Conservation (phyloP, 2,888 invertebrate species). For the Archaeoteleia sp. region DNA sequence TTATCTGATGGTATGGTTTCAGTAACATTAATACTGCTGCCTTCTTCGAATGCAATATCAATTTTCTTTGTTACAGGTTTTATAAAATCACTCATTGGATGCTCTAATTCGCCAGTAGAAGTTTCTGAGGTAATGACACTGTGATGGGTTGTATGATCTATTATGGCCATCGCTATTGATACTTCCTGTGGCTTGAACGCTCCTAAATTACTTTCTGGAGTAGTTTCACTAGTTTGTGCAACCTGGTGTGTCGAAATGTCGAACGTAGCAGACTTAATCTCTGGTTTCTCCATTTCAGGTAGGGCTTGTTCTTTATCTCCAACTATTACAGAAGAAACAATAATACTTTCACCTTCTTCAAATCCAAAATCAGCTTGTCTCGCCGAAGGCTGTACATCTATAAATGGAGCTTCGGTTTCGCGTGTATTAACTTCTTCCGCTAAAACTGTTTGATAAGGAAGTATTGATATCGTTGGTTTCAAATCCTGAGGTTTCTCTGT, state of each 20-base stretch:
- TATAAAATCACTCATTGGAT: constrained; percentile 63
- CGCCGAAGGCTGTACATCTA: constrained; percentile 76
- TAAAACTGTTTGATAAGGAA: constrained; percentile 65
- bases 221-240: constrained; percentile 70
- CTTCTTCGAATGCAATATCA: constrained; percentile 71
- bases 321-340: constrained; percentile 63
- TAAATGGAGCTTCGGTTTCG: constrained; percentile 66
- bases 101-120: constrained; percentile 67
- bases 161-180: constrained; percentile 76
- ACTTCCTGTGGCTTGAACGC: constrained; percentile 70
- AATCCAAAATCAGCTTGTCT: constrained; percentile 76
- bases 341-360: constrained; percentile 64
- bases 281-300: constrained; percentile 61
- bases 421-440: constrained; percentile 66
- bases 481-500: constrained; percentile 53
- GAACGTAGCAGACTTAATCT: constrained; percentile 70
- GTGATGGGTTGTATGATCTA: constrained; percentile 77
- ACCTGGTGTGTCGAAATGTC: constrained; percentile 71
- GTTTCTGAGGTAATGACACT: constrained; percentile 75
- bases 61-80: constrained; percentile 68
- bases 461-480: constrained; percentile 61
- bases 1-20: constrained; percentile 76
- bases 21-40: constrained; percentile 76
- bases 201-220: constrained; percentile 62
- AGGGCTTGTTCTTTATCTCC: constrained; percentile 64